phyloP scores from a whole-genome alignment of 2,888 invertebrate species.

The Ligdia adustata region DNA sequence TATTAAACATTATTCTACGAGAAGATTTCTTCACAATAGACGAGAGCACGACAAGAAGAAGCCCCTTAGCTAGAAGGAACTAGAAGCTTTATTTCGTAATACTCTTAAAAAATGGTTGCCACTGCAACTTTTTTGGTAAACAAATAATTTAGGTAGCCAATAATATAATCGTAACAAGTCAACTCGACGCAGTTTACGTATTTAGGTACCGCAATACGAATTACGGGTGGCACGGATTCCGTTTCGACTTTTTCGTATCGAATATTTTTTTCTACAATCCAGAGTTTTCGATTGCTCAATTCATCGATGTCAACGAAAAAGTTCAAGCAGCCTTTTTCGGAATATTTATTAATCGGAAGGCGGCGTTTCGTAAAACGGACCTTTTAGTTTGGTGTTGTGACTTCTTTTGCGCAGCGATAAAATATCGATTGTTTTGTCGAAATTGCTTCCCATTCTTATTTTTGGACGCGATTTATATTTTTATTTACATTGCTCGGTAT shows the following conservation, averaged over 20 bases:
- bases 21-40: too few species aligned
- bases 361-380: constrained; percentile 33
- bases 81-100: too few species aligned
- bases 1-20: too few species aligned
- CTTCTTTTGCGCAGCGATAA: constrained; percentile 23
- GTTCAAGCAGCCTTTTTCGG: constrained; percentile 40
- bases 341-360: constrained; percentile 41
- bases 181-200: not conserved
- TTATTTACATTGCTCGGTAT: constrained; percentile 6
- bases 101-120: too few species aligned
- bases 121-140: too few species aligned
- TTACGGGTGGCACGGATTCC: constrained; percentile 16
- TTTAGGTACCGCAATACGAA: constrained; percentile 3
- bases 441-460: constrained; percentile 24
- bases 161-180: too few species aligned
- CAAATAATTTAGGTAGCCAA: too few species aligned
- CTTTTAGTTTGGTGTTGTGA: constrained; percentile 23
- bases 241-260: constrained; percentile 16
- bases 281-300: constrained; percentile 37
- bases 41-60: too few species aligned
- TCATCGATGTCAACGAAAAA: constrained; percentile 40
- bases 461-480: constrained; percentile 21
- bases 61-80: too few species aligned
- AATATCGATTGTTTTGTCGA: constrained; percentile 28
- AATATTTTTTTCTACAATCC: constrained; percentile 33